Evolutionary conservation across 2,888 invertebrate genomes (phyloP).

Genomic region (Cecidostiba fungosa): DNA sequence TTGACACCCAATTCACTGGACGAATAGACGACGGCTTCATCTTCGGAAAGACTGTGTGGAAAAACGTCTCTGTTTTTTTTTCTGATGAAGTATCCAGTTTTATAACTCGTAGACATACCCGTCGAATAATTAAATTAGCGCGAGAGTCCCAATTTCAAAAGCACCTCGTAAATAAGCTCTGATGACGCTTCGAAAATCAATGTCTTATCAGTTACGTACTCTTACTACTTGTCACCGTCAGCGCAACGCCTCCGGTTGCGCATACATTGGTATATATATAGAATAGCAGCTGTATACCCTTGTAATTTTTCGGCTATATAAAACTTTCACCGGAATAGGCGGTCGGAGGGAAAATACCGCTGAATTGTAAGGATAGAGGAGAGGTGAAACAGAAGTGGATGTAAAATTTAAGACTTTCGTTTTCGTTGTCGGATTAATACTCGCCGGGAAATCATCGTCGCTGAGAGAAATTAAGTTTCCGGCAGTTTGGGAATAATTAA

Average conservation of each 20-base stretch:
- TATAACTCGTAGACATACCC: neutral
- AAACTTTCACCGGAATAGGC: conserved; percentile 24
- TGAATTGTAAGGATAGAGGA: neutral
- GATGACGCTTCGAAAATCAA: conserved; percentile 23
- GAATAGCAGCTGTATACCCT: neutral
- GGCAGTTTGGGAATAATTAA: conserved; percentile 1
- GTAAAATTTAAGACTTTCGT: neutral
- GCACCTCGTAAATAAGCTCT: neutral
- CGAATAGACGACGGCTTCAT: neutral
- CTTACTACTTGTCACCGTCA: neutral
- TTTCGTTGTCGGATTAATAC: conserved; percentile 1
- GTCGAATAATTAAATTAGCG: no score
- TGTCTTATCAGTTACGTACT: conserved; percentile 36
- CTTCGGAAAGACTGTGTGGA: no score
- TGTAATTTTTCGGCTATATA: conserved; percentile 5
- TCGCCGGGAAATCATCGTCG: conserved; percentile 19
- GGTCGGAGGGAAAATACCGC: neutral
- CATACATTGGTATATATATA: no score
- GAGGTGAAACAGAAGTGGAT: neutral
- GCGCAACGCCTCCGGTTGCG: neutral
- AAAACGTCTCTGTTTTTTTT: no score
- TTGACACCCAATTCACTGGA: conserved; percentile 3
- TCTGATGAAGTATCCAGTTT: neutral
- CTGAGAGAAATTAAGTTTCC: conserved; percentile 34
- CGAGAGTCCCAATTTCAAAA: neutral